Evolutionary conservation across 2,797 vertebrate genomes (phyloP).

Genomic region (Threskiornis aethiopicus): DNA sequence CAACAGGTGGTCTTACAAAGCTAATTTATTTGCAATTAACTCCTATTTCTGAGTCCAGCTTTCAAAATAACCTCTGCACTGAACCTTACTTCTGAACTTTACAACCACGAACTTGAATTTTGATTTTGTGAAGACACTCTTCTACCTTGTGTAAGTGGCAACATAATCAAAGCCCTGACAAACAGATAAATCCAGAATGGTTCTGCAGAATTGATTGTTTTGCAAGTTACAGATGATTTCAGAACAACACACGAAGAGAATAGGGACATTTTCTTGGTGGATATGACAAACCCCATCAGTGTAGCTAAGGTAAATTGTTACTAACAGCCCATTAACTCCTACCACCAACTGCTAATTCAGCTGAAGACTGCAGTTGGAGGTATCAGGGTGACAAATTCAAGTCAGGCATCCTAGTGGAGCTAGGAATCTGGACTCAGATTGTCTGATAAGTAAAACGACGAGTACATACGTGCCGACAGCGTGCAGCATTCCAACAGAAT

Average conservation of each 20-base stretch:
- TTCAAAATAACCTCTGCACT: neutral
- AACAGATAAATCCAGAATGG: neutral
- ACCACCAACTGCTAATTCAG: neutral
- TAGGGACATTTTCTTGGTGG: neutral
- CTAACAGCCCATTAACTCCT: neutral
- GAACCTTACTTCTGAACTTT: neutral
- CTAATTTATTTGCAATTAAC: neutral
- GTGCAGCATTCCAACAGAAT: slow-evolving; percentile 18
- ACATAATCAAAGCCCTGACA: neutral
- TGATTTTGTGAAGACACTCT: neutral
- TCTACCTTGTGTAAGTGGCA: neutral
- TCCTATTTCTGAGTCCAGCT: neutral
- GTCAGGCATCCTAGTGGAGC: neutral
- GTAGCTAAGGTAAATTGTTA: neutral
- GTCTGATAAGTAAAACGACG: neutral
- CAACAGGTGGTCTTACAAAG: neutral
- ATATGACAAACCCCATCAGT: neutral
- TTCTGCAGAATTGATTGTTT: neutral
- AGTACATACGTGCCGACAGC: neutral
- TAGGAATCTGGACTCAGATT: neutral
- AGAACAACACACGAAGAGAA: neutral
- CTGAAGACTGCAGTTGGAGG: neutral
- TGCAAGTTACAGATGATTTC: neutral
- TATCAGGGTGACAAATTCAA: neutral
- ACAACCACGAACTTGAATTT: neutral